Evolutionary conservation across 2,888 invertebrate genomes (phyloP), one percentile per base, ranked within the genome.

Genomic region (Eudemis profundana): DNA sequence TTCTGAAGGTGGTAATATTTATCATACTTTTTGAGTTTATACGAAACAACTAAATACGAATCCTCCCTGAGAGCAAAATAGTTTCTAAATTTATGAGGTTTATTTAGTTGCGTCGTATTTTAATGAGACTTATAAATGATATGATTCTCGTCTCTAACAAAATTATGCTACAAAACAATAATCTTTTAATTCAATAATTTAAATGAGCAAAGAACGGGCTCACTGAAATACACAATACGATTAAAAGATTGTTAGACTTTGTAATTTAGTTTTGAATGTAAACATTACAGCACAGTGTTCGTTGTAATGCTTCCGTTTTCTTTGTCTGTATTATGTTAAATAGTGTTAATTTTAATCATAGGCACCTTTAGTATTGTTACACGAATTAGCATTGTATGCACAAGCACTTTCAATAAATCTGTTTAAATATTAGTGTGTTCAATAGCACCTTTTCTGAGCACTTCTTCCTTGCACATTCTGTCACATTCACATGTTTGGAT

Each of bases 1-100:
- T 80, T 82, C 83, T 84, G 84, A 86, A 87, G 88, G 80, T 87
- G 85, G 85, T 76, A 69, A 54, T 68, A 53, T 68, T 61, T 69
- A 66, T 73, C 72, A 68, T 73, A 72, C 76, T 66, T 71, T 69
- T 75, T 68, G 72, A 40, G 57, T 57, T 27, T 15, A n/a, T 47
- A 53, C 57, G 50, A 57, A 42, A 57, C 50, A 49, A 44, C 42
- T 15, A 14, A 57, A 49, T 63, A 15, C 10, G 0, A 17, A 5
- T 19, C n/a, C n/a, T 27, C 27, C 0, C 14, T 10, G 42, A 29
- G 19, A 47, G 8, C 8, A 10, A 0, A 3, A 23, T 8, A 8
- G 14, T 21, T 53, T 23, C 7, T 14, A 19, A 27, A 19, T 5
- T 29, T 17, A 17, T 7, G 3, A 53, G 17, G 14, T 51, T 23